phyloP scores from a whole-genome alignment of 2,797 vertebrate genomes.

The Eutrigla gurnardus region DNA sequence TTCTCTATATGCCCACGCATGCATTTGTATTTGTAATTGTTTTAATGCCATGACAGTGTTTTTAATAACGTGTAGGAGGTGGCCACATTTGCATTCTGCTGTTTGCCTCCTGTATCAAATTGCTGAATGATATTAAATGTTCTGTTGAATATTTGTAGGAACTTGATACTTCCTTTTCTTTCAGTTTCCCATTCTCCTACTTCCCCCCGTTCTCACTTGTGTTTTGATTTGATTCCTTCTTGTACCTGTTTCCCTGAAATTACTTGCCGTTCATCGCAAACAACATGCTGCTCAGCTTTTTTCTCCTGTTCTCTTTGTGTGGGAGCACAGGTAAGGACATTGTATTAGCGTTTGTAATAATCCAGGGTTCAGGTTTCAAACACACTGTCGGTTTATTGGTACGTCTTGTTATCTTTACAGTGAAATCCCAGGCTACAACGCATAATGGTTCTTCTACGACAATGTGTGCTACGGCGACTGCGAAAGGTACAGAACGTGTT shows the following conservation, averaged over 20 bases:
- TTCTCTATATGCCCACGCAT: slow-evolving; percentile 9
- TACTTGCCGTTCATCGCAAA: background rate
- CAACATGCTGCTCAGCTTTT: slow-evolving; percentile 51
- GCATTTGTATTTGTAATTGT: slow-evolving; percentile 9
- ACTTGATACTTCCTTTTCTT: slow-evolving; percentile 59
- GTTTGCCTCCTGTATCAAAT: background rate
- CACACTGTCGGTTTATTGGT: background rate
- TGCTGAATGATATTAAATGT: background rate
- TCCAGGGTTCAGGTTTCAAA: background rate
- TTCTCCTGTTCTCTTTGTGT: slow-evolving; percentile 36
- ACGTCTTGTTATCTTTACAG: slow-evolving; percentile 26
- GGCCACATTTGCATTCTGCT: background rate
- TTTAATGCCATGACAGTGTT: background rate
- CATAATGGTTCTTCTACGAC: accelerated
- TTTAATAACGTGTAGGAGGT: background rate
- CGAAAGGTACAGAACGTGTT: slow-evolving; percentile 15
- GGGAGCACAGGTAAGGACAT: slow-evolving; percentile 55
- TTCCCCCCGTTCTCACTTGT: slow-evolving; percentile 62
- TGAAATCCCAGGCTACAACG: accelerated
- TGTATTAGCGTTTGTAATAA: background rate
- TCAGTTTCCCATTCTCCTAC: slow-evolving; percentile 24
- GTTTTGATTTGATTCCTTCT: slow-evolving; percentile 2
- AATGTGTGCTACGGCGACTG: too few relatives aligned
- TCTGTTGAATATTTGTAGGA: slow-evolving; percentile 46
- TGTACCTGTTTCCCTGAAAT: slow-evolving; percentile 16